phyloP scores from a whole-genome alignment of 2,113 vertebrate species.

The Eulemur macaco region DNA sequence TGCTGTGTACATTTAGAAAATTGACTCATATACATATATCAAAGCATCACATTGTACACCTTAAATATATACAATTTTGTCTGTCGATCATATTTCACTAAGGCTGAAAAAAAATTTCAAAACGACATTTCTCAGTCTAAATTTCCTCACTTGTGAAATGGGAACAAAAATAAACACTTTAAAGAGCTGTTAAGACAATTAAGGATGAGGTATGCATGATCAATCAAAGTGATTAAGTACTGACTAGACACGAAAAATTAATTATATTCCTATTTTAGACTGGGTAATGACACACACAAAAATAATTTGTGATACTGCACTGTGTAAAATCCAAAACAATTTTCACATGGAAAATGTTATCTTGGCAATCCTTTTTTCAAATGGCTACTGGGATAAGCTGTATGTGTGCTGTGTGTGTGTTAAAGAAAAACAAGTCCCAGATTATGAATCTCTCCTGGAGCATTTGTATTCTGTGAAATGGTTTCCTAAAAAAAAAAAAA shows the following conservation, averaged over 20 bases:
- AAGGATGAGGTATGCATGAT: not conserved
- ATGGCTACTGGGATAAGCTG: not conserved
- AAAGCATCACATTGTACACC: not conserved
- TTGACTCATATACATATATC: not conserved
- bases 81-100: not conserved
- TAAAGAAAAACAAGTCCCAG: not conserved
- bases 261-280: not conserved
- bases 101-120: not conserved
- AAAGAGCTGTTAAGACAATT: not conserved
- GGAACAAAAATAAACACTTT: not conserved
- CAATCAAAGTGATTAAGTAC: not conserved
- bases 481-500: not conserved
- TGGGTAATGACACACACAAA: not conserved
- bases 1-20: not conserved
- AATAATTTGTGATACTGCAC: not conserved
- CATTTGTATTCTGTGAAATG: not conserved
- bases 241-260: not conserved
- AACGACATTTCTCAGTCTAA: conserved; percentile 37
- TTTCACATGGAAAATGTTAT: not conserved
- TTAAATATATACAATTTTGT: not conserved
- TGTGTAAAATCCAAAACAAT: not conserved
- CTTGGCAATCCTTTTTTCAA: not conserved
- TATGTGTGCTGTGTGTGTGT: not conserved
- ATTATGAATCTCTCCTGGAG: not conserved
- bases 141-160: conserved; percentile 12